These are phyloP conservation scores for Nycticryphes semicollaris DNA, from an alignment of 2,113 vertebrate genomes.

Conservation along the genomic window DNA sequence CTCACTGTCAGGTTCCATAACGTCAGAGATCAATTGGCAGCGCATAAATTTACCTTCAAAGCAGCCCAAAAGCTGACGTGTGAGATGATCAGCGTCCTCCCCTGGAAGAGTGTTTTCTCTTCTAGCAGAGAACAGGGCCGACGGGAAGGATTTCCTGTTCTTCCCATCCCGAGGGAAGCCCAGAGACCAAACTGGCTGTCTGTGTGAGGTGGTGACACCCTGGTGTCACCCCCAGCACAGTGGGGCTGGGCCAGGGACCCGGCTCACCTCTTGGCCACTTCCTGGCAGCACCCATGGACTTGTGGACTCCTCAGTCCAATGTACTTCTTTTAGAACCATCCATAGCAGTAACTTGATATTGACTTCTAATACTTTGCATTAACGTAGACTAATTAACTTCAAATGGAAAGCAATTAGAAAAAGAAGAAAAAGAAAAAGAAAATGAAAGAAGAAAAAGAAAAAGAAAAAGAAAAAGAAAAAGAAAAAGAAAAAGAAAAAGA, in stretches of 20 bases:
- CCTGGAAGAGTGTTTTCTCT: background rate
- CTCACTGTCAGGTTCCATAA: background rate
- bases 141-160: rapidly evolving
- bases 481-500: too few relatives aligned
- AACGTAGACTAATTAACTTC: background rate
- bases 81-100: background rate
- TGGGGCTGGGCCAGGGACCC: background rate
- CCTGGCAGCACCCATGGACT: background rate
- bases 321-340: rapidly evolving
- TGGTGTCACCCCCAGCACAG: rapidly evolving
- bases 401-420: background rate
- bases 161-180: background rate
- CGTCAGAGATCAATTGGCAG: background rate
- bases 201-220: rapidly evolving
- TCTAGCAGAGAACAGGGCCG: background rate
- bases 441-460: too few relatives aligned
- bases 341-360: background rate
- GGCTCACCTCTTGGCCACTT: rapidly evolving
- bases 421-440: background rate
- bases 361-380: background rate
- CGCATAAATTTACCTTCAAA: background rate
- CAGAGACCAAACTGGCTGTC: rapidly evolving
- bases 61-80: background rate
- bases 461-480: too few relatives aligned
- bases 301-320: rapidly evolving